Conservation (phyloP, 2,888 invertebrate species). For the Furcula furcula region DNA sequence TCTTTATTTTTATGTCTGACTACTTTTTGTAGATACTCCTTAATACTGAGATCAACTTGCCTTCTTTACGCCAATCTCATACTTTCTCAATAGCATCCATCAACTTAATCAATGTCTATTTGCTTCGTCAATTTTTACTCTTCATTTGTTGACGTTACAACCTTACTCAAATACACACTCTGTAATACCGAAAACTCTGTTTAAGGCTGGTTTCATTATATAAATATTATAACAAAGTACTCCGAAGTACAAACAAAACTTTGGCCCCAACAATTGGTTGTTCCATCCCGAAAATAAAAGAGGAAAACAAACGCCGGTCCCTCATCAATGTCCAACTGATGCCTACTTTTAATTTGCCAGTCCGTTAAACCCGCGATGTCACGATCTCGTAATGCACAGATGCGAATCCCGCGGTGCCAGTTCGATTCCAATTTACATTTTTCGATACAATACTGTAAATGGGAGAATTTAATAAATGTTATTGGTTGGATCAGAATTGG, state of each 20-base stretch:
- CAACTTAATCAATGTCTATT: not conserved
- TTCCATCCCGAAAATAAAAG: conserved; percentile 21
- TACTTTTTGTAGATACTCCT: too few species aligned
- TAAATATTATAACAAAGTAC: not conserved
- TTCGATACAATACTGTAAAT: too few species aligned
- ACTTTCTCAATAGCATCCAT: too few species aligned
- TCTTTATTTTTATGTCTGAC: too few species aligned
- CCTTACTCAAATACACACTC: too few species aligned
- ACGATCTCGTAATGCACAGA: conserved; percentile 27
- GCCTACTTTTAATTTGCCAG: conserved; percentile 58
- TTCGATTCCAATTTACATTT: conserved; percentile 30
- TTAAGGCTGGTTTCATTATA: not conserved
- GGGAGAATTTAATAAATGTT: too few species aligned
- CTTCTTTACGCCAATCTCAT: too few species aligned
- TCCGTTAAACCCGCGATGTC: conserved; percentile 48
- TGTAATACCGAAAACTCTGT: not conserved
- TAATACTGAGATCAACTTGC: too few species aligned
- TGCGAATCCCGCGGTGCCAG: conserved; percentile 20
- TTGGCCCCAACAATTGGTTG: conserved; percentile 22
- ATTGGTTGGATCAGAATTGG: too few species aligned
- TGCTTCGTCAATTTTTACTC: not conserved
- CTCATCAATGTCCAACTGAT: conserved; percentile 54
- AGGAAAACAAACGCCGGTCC: conserved; percentile 36
- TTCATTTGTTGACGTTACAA: too few species aligned
- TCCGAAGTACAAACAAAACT: conserved; percentile 13